Percentiles rank a stretch among this genome's conserved stretches.
These are phyloP conservation scores for Sphenopsis melanotis DNA, from an alignment of 2,797 vertebrate species.

Conservation along the genomic window DNA sequence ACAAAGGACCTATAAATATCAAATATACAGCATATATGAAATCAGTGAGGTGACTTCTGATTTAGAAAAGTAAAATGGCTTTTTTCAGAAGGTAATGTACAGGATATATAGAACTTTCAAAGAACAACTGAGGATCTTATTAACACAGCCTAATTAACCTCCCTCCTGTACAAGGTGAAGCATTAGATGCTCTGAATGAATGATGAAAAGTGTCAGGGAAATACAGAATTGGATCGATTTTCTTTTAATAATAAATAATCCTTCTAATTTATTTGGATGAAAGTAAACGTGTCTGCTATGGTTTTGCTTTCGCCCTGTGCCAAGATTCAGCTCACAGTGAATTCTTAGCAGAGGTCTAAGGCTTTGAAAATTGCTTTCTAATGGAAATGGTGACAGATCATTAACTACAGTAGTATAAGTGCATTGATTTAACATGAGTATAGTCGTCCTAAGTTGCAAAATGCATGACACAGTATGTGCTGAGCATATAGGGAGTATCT, in stretches of 20 bases:
- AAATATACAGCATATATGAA: neutral
- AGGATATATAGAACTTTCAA: neutral
- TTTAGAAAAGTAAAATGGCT: neutral
- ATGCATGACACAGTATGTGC: neutral
- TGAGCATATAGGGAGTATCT: neutral
- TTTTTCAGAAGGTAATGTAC: neutral
- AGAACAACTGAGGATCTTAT: neutral
- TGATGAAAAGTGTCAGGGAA: constrained; percentile 46
- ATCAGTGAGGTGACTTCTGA: neutral
- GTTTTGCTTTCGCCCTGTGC: constrained; percentile 60
- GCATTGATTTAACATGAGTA: constrained; percentile 37
- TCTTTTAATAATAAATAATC: constrained; percentile 33
- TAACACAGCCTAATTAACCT: constrained; percentile 35
- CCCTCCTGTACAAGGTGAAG: constrained; percentile 16
- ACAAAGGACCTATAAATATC: neutral
- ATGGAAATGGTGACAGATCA: constrained; percentile 72
- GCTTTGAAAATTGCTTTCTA: constrained; percentile 75
- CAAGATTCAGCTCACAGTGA: constrained; percentile 52
- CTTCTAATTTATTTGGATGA: constrained; percentile 38
- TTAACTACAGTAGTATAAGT: constrained; percentile 61
- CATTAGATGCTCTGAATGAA: neutral
- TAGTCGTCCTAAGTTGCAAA: constrained; percentile 31
- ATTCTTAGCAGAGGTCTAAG: constrained; percentile 70
- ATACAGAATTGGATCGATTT: constrained; percentile 41
- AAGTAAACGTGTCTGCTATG: constrained; percentile 43